A percentile compares a stretch with the other conserved stretches of the same genome.
Conservation (phyloP, 2,113 vertebrate species). For the Hipposideros armiger region DNA sequence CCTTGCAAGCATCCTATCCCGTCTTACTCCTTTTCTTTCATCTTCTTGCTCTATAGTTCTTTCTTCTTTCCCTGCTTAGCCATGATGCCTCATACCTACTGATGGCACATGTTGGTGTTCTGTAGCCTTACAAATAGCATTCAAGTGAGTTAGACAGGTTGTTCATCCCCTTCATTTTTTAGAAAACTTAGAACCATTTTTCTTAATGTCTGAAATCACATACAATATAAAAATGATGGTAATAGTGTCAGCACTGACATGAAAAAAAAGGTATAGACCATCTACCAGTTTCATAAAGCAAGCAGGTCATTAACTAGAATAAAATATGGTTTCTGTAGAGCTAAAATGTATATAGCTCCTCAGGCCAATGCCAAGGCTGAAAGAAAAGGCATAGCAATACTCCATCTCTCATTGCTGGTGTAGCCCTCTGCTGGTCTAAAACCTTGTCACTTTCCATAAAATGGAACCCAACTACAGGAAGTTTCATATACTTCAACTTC, state of each 20-base stretch:
- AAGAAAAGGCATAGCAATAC: background rate
- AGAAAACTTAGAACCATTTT: conserved; percentile 45
- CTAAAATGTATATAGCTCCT: background rate
- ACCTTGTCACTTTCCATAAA: background rate
- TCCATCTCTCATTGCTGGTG: background rate
- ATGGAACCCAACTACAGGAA: background rate
- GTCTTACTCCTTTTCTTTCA: background rate
- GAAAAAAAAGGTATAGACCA: background rate
- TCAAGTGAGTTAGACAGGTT: conserved; percentile 17
- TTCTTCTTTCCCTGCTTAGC: background rate
- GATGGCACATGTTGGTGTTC: background rate
- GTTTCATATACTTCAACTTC: background rate
- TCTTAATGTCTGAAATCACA: background rate
- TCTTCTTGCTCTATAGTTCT: background rate
- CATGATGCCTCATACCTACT: background rate
- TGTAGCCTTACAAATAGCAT: conserved; percentile 33
- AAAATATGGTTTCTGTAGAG: background rate
- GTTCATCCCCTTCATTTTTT: background rate
- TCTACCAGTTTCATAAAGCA: background rate
- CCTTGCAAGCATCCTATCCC: background rate
- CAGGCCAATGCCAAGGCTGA: background rate
- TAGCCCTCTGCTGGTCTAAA: conserved; percentile 32
- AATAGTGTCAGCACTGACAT: background rate
- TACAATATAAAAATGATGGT: background rate
- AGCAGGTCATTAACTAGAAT: background rate